A percentile compares a stretch with the other conserved stretches of the same genome.
These are phyloP conservation scores for Himalopsyche japonica DNA, from an alignment of 2,888 invertebrate genomes.

Conservation along the genomic window DNA sequence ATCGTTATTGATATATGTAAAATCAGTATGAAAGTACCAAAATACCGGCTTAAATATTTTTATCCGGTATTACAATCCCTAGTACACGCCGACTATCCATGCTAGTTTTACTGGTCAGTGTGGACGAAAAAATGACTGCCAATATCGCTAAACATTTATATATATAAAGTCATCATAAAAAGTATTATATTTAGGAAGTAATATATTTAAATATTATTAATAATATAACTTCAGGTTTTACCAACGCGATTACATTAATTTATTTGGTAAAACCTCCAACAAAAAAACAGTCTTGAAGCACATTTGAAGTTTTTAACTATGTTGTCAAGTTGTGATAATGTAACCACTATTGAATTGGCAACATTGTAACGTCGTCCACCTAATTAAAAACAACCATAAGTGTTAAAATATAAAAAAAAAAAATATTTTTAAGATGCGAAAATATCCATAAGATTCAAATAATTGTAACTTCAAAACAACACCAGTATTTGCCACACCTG, in stretches of 20 bases:
- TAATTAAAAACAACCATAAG: no score
- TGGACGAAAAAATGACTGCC: background rate
- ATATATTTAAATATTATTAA: background rate
- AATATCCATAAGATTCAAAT: no score
- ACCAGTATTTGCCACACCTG: no score
- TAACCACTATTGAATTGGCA: background rate
- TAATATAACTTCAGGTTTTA: background rate
- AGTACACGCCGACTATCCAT: background rate
- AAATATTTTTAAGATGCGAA: no score
- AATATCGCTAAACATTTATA: background rate
- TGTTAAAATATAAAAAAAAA: no score
- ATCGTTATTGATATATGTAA: no score
- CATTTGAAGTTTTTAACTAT: background rate
- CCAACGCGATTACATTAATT: background rate
- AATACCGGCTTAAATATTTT: no score
- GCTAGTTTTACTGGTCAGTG: background rate
- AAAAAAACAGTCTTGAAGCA: background rate
- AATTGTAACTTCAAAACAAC: no score
- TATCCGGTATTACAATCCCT: no score
- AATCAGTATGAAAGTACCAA: no score
- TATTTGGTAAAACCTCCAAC: no score
- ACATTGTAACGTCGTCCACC: no score
- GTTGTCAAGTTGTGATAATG: background rate
- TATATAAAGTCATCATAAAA: background rate
- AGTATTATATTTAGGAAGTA: background rate